These are phyloP conservation scores for Zaprionus lachaisei DNA, from an alignment of 1,140 invertebrate genomes.

Conservation along the genomic window DNA sequence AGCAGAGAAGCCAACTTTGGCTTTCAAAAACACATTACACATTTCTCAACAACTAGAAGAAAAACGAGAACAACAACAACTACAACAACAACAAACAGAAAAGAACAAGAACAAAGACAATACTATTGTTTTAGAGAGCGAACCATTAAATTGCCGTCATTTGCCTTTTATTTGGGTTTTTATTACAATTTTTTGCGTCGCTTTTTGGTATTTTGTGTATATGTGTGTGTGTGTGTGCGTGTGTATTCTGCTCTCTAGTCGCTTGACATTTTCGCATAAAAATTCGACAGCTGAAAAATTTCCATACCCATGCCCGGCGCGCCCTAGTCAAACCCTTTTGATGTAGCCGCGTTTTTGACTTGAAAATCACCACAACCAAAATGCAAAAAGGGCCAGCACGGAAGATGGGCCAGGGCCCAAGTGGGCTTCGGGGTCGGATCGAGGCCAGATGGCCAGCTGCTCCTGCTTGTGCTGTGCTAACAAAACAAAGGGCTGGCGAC, in stretches of 20 bases:
- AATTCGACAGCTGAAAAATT: constrained; percentile 80
- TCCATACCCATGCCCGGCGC: constrained; percentile 60
- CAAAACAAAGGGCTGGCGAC: constrained; percentile 66
- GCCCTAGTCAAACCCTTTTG: constrained; percentile 73
- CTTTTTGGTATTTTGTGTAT: constrained; percentile 30
- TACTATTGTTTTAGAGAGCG: constrained; percentile 67
- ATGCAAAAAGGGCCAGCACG: constrained; percentile 42
- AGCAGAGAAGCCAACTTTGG: constrained; percentile 45
- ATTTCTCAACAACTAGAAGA: constrained; percentile 48
- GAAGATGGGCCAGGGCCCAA: constrained; percentile 12
- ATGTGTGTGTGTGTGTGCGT: not conserved
- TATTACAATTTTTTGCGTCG: constrained; percentile 61
- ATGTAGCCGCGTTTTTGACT: constrained; percentile 77
- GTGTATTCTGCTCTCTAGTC: constrained; percentile 26
- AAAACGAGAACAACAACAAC: constrained; percentile 1
- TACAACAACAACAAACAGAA: constrained; percentile 25
- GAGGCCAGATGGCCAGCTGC: constrained; percentile 40
- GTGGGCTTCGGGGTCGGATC: not conserved
- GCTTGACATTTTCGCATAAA: constrained; percentile 79
- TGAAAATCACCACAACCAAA: constrained; percentile 68
- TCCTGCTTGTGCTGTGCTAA: constrained; percentile 48
- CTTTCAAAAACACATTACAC: constrained; percentile 75
- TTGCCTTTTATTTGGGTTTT: constrained; percentile 73
- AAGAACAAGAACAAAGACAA: constrained; percentile 41
- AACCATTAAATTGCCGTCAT: constrained; percentile 80